Evolutionary conservation across 2,113 vertebrate genomes (phyloP).

Genomic region (Anthoscopus minutus): DNA sequence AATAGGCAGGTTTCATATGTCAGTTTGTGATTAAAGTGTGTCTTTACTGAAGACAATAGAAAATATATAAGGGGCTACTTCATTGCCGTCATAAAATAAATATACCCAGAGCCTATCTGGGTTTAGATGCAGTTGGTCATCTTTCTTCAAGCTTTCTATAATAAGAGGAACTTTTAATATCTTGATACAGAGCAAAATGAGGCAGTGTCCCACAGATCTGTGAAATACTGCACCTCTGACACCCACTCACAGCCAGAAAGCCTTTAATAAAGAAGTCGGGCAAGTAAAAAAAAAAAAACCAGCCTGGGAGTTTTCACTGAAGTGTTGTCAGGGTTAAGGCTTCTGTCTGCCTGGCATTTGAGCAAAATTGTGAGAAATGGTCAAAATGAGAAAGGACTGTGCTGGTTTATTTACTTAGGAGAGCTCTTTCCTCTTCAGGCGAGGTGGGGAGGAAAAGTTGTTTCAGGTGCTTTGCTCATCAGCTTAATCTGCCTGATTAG

Average conservation of each 20-base stretch:
- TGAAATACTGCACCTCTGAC: slow-evolving; percentile 15
- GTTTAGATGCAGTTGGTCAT: slow-evolving; percentile 1
- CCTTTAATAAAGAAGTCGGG: slow-evolving; percentile 13
- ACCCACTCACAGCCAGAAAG: not conserved
- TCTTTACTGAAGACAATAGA: slow-evolving; percentile 53
- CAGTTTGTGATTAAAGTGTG: slow-evolving; percentile 56
- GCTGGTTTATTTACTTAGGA: slow-evolving; percentile 62
- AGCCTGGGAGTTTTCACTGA: not conserved
- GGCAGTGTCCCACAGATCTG: slow-evolving; percentile 5
- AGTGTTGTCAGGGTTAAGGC: slow-evolving; percentile 36
- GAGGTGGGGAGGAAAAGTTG: slow-evolving; percentile 62
- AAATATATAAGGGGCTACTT: slow-evolving; percentile 49
- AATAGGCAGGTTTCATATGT: slow-evolving; percentile 34
- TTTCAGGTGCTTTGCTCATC: slow-evolving; percentile 68
- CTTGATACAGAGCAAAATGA: slow-evolving; percentile 23
- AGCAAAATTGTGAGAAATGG: slow-evolving; percentile 45
- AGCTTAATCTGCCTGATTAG: slow-evolving; percentile 39
- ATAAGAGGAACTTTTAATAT: slow-evolving; percentile 34
- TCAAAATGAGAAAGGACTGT: slow-evolving; percentile 52
- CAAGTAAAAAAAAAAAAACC: not conserved
- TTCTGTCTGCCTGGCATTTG: slow-evolving; percentile 27
- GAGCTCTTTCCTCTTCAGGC: slow-evolving; percentile 51
- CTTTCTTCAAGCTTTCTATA: slow-evolving; percentile 2
- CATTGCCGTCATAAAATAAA: slow-evolving; percentile 49
- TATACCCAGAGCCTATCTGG: not conserved